Evolutionary conservation across 1,140 invertebrate genomes (phyloP).

Genomic region (Caenorhabditis remanei): DNA sequence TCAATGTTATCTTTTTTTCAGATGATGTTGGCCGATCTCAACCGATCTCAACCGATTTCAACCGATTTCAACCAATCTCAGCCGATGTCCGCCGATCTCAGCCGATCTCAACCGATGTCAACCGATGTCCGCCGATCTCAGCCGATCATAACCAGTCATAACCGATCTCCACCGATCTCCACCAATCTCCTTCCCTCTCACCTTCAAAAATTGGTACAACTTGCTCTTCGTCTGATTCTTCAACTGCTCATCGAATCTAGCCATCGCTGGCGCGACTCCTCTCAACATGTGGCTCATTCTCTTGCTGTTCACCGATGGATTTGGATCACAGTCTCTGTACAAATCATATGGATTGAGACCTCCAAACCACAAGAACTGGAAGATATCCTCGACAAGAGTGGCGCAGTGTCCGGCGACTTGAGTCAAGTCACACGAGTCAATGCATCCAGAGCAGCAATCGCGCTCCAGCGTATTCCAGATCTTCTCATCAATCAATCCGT

Average conservation of each 20-base stretch:
- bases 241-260: conserved; percentile 50
- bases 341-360: conserved; percentile 76
- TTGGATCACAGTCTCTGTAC: conserved; percentile 77
- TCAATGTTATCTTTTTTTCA: too few species aligned
- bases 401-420: conserved; percentile 73
- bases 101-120: too few species aligned
- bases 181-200: neutral
- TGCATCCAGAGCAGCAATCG: conserved; percentile 73
- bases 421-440: conserved; percentile 76
- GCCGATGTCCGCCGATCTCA: too few species aligned
- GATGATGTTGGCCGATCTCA: too few species aligned
- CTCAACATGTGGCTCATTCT: conserved; percentile 67
- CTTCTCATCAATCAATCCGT: conserved; percentile 77
- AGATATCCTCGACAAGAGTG: conserved; percentile 75
- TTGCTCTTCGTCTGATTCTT: conserved; percentile 57
- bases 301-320: conserved; percentile 71
- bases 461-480: conserved; percentile 74
- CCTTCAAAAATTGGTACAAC: conserved; percentile 44
- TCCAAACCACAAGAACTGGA: conserved; percentile 77
- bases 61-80: too few species aligned
- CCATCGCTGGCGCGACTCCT: conserved; percentile 59
- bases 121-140: too few species aligned
- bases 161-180: too few species aligned
- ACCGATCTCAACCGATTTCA: too few species aligned
- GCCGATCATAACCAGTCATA: too few species aligned